Evolutionary conservation across 2,113 vertebrate species (phyloP), one percentile per base, ranked within the genome.

Genomic region (Channa maculata): DNA sequence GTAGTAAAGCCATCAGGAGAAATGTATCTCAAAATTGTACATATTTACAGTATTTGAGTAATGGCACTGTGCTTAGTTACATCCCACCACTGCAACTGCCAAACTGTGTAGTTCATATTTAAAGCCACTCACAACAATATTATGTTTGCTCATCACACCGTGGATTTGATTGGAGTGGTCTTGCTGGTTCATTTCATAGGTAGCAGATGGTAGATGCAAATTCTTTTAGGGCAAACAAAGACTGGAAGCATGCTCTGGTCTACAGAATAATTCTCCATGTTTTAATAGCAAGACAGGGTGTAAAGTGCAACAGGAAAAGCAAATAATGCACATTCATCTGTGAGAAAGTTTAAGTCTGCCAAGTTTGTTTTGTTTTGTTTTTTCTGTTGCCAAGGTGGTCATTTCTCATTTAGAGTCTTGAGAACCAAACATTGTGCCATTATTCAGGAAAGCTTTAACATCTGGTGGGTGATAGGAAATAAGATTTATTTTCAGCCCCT

Each of bases 401-500:
- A 45, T 71, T 65, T 75, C 65, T 71, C 49, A 60, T 55, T 63
- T 61, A 10, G 1, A 24, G 24, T 48, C 70, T 53, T 77, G 65
- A 80, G 73, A 83, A 77, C 33, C 55, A 80, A 86, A 81, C 52
- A 75, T 66, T 69, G 74, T 67, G 69, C 33, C 80, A 73, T 69
- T 84, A 60, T 65, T 71, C 39, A 62, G 79, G 80, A 86, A 85
- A 71, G 73, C 64, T 58, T 70, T 70, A 48, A 82, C 13, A 70
- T 79, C 66, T 68, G 52, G 52, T 75, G 77, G 81, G 70, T 82
- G 68, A 89, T 80, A 75, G 70, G 80, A 83, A 88, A 80, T 43
- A 45, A 0, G 24, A 64, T 88, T 86, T 89, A 86, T 88, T 87
- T 88, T 79, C 71, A 80, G 75, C 54, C 62, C 65, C 58, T 62